Base-by-base conservation (phyloP, 2,113 vertebrate genomes). In the Dicrurus megarhynchus region DNA sequence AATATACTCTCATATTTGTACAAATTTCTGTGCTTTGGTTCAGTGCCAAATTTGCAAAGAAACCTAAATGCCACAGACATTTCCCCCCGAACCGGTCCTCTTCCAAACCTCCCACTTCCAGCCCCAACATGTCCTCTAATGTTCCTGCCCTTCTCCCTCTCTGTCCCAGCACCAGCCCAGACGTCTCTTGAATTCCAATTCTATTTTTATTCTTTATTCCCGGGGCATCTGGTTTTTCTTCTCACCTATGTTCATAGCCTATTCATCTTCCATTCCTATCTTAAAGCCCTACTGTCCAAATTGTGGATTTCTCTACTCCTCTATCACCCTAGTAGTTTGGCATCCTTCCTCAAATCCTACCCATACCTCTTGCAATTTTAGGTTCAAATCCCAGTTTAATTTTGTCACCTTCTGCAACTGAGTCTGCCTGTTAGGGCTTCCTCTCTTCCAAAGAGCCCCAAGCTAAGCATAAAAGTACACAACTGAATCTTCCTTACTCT, bases 11-110 rank as follows among this genome's bases (percentile, higher is more conserved):
- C 13, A 24, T 85, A 73, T 83, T 80, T 88, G 80, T 77, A 95
- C 33, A 86, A 90, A 90, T 9, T 19, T 61, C 47, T 90, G 39
- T 81, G 49, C 68, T 90, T 86, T 90, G 90, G 71, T 90, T 92
- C 83, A 55, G 42, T 44, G 90, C 89, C 94, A 93, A 80, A 80
- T 61, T 41, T 92, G 39, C 52, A 78, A 88, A 57, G 60, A 86
- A 92, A 77, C 11, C 33, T 63, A 86, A 84, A 84, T 27, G 64
- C 37, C 81, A 71, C 44, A 75, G 22, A 92, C 13, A 35, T 71
- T 64, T 87, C 26, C 32, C 83, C 37, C 74, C 37, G 57, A 86
- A 77, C 59, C 39, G 42, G 59, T 81, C 68, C 63, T 84, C n/a
- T n/a, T 88, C 42, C 68, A 81, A 81, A 70, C 15, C 49, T 94